These are phyloP conservation scores for Cheilosia soror DNA, from an alignment of 2,888 invertebrate genomes.

Conservation along the genomic window DNA sequence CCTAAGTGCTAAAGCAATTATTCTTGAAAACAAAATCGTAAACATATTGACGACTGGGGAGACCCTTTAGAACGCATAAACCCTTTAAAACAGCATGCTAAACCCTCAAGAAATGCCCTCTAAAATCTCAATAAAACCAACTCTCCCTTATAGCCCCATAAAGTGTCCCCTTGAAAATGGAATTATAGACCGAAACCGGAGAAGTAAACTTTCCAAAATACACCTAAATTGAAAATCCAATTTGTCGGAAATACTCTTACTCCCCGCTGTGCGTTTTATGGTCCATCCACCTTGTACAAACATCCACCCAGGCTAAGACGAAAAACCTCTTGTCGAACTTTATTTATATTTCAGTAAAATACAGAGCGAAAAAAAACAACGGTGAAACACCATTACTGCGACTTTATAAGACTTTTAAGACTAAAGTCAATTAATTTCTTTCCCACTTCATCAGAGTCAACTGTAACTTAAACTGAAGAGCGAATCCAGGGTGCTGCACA, in stretches of 20 bases:
- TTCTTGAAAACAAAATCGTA: conserved; percentile 55
- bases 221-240: conserved; percentile 48
- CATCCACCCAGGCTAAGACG: background rate
- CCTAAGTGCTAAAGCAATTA: conserved; percentile 51
- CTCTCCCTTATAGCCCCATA: conserved; percentile 25
- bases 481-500: conserved; percentile 14
- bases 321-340: conserved; percentile 33
- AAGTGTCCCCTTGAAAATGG: conserved; percentile 37
- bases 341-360: conserved; percentile 30
- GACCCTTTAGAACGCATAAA: conserved; percentile 34
- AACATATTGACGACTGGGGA: conserved; percentile 47
- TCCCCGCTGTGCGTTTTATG: conserved; percentile 23
- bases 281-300: conserved; percentile 16
- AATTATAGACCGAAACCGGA: conserved; percentile 42
- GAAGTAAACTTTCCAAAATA: conserved; percentile 2
- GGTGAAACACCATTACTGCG: background rate
- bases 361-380: background rate
- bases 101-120: conserved; percentile 28
- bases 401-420: conserved; percentile 27
- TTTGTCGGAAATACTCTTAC: conserved; percentile 18
- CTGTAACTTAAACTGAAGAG: background rate
- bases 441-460: conserved; percentile 41
- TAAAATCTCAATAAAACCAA: conserved; percentile 53
- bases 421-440: conserved; percentile 51
- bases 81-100: conserved; percentile 33